Percentiles rank a stretch among this genome's conserved stretches.
phyloP scores from a whole-genome alignment of 2,888 invertebrate genomes.

The Cosmia pyralina region DNA sequence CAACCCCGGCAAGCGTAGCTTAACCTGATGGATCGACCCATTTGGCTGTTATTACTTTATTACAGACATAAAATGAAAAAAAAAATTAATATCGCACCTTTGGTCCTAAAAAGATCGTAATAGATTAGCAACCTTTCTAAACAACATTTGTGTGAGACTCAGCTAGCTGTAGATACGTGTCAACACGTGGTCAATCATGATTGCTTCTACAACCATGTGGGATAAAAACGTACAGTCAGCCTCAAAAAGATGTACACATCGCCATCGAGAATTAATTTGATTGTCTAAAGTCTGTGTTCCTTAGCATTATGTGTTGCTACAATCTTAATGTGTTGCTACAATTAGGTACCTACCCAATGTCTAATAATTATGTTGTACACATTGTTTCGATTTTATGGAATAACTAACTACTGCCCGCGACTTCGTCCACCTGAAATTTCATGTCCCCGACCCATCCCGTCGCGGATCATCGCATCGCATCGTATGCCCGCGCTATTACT shows the following conservation, averaged over 20 bases:
- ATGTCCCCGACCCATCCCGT: too few species aligned
- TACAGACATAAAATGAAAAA: too few species aligned
- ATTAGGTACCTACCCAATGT: too few species aligned
- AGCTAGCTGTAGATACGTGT: conserved; percentile 4
- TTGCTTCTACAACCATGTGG: background rate
- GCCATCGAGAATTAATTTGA: background rate
- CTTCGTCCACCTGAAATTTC: too few species aligned
- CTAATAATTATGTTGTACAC: too few species aligned
- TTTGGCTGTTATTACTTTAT: too few species aligned
- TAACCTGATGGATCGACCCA: too few species aligned
- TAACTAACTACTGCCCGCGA: background rate
- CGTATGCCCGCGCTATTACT: too few species aligned
- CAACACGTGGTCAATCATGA: conserved; percentile 15
- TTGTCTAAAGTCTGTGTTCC: background rate
- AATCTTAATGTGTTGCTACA: background rate
- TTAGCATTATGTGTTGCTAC: too few species aligned
- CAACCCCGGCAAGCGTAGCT: too few species aligned
- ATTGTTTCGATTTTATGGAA: background rate
- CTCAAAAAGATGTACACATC: background rate
- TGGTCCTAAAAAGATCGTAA: conserved; percentile 21
- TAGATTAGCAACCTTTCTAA: conserved; percentile 25
- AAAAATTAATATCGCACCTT: conserved; percentile 4
- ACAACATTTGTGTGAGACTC: conserved; percentile 28
- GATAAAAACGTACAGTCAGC: conserved; percentile 16
- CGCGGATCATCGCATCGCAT: too few species aligned